Evolutionary conservation across 2,113 vertebrate genomes (phyloP), one percentile per base, ranked within the genome.

Genomic region (Scartelaos histophorus): DNA sequence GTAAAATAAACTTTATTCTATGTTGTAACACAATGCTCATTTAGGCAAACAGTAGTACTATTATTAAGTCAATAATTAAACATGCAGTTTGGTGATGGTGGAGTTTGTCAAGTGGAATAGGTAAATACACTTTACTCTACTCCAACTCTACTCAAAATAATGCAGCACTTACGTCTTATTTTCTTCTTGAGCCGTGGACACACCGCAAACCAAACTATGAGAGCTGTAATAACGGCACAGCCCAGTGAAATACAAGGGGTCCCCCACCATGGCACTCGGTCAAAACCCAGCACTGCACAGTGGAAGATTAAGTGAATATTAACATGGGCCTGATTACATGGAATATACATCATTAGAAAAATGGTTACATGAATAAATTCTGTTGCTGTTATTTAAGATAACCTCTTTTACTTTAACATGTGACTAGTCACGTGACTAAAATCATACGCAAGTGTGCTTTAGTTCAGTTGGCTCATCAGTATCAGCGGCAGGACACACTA

Each of bases 151-250:
- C n/a, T 17, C n/a, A n/a, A 54, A 54, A 21, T 5, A 54, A 21
- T 21, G 21, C 51, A 7, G 17, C 22, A 95, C 95, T 95, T 90
- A 99, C 97, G 91, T 87, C 95, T 93, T 0, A 98, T 98, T 92
- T 97, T 99, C 87, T 91, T 98, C 93, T 94, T 97, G 93, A 99
- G 96, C 74, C 86, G 94, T 0, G 97, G 97, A 90, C 97, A 98
- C 47, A 98, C 94, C 85, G 95, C 76, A 86, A 97, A 96, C 97
- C 96, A 98, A 85, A 99, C 96, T 69, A 96, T 0, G 70, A 97
- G 79, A 80, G 95, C 97, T 72, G 95, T 96, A 85, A 94, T 17
- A 71, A 94, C 34, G 74, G 94, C 95, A 79, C 92, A 97, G 80
- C 94, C 95, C 84, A 94, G 81, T 24, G 97, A 94, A 88, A 97